Evolutionary conservation across 2,797 vertebrate species (phyloP).

Genomic region (Semaprochilodus insignis): DNA sequence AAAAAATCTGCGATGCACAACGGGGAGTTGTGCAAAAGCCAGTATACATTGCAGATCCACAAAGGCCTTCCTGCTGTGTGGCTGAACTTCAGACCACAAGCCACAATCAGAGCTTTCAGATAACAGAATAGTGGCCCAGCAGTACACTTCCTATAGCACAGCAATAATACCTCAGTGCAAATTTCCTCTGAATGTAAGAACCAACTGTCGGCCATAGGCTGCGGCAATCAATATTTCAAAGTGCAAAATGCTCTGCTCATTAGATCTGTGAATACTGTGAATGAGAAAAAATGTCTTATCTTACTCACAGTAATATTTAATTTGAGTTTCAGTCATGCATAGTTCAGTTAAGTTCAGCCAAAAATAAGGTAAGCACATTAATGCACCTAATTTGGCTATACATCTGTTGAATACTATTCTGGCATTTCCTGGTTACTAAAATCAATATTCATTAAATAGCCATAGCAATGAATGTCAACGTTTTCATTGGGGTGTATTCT

Average conservation of each 20-base stretch:
- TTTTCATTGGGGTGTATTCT: background rate
- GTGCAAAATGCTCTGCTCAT: background rate
- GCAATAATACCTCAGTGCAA: background rate
- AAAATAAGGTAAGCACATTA: background rate
- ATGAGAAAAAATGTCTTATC: background rate
- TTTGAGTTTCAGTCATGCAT: background rate
- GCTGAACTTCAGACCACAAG: background rate
- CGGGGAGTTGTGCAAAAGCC: background rate
- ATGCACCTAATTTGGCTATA: background rate
- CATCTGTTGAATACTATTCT: background rate
- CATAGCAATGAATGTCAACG: background rate
- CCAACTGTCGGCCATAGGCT: background rate
- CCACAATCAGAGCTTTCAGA: slow-evolving; percentile 7
- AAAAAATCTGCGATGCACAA: background rate
- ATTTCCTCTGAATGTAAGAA: background rate
- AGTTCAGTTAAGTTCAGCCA: slow-evolving; percentile 7
- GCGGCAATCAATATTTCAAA: background rate
- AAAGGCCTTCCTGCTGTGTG: slow-evolving; percentile 4
- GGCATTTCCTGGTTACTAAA: background rate
- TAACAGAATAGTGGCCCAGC: background rate
- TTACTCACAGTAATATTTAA: background rate
- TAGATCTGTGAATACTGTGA: background rate
- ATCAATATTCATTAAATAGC: background rate
- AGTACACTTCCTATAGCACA: background rate
- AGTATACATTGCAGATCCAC: background rate